These are phyloP conservation scores for Propithecus perrieri DNA, from an alignment of 2,797 vertebrate species.

Conservation along the genomic window DNA sequence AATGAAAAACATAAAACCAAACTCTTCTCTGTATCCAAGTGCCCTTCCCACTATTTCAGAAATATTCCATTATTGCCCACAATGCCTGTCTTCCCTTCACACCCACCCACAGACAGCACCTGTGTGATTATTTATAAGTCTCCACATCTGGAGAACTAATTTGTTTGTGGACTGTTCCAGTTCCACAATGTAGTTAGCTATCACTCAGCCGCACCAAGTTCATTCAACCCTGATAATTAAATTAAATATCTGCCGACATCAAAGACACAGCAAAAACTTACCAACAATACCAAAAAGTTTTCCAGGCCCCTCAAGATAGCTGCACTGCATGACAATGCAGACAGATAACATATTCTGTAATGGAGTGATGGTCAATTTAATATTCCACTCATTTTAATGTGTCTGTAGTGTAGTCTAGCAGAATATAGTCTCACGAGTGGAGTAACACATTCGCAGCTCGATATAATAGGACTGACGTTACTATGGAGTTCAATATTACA, in stretches of 20 bases:
- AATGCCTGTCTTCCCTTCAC: not conserved
- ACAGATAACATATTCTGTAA: slow-evolving; percentile 18
- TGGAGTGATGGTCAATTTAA: slow-evolving; percentile 50
- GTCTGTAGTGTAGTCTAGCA: slow-evolving; percentile 32
- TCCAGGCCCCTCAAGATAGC: slow-evolving; percentile 16
- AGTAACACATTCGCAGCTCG: slow-evolving; percentile 9
- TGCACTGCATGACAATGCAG: slow-evolving; percentile 42
- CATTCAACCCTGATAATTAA: slow-evolving; percentile 77
- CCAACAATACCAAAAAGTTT: slow-evolving; percentile 61
- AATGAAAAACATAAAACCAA: not conserved
- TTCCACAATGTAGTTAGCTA: slow-evolving; percentile 50
- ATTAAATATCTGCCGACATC: slow-evolving; percentile 67
- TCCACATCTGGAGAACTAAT: slow-evolving; percentile 72
- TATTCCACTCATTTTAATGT: slow-evolving; percentile 57
- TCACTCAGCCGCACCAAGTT: slow-evolving; percentile 55
- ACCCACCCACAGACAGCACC: not conserved
- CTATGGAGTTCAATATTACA: slow-evolving; percentile 55
- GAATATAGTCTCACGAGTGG: slow-evolving; percentile 31
- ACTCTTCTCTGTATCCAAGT: not conserved
- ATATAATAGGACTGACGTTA: slow-evolving; percentile 48
- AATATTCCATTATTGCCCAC: not conserved
- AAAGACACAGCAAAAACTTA: slow-evolving; percentile 63
- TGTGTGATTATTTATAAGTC: slow-evolving; percentile 62
- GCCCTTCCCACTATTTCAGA: not conserved
- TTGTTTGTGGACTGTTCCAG: slow-evolving; percentile 49